These are phyloP conservation scores for Melanargia galathea DNA, from an alignment of 2,888 invertebrate genomes.

Conservation along the genomic window DNA sequence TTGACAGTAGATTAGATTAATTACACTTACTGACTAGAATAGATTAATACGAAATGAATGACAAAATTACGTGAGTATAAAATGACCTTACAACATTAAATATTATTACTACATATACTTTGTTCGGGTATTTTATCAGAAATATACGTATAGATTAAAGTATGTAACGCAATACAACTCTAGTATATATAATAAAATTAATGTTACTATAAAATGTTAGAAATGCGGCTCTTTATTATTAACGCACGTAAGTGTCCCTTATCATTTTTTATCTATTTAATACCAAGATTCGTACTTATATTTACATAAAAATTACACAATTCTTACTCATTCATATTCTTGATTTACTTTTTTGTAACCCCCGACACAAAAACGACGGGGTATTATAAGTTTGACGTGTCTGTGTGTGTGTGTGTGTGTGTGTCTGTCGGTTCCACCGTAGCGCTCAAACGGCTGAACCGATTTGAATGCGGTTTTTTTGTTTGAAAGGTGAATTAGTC, in stretches of 20 bases:
- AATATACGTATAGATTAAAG: constrained; percentile 30
- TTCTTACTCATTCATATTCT: too few species aligned
- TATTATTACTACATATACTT: neutral
- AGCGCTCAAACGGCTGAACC: too few species aligned
- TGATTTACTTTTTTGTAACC: too few species aligned
- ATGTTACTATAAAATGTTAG: constrained; percentile 34
- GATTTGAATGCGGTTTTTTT: too few species aligned
- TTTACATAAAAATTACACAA: neutral
- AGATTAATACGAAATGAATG: neutral
- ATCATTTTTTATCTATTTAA: neutral
- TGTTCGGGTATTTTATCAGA: constrained; percentile 20
- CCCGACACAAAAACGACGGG: too few species aligned
- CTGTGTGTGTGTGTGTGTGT: too few species aligned
- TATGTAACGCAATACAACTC: constrained; percentile 34
- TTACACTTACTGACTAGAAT: too few species aligned
- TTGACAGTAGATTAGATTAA: too few species aligned
- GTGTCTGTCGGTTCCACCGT: too few species aligned
- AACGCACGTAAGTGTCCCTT: constrained; percentile 36
- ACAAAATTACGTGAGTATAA: constrained; percentile 13
- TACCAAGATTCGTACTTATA: too few species aligned
- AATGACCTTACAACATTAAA: constrained; percentile 13
- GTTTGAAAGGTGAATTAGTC: too few species aligned
- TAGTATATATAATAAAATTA: constrained; percentile 38
- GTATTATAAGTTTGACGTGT: too few species aligned
- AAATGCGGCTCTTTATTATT: constrained; percentile 35